These are phyloP conservation scores for Motacilla tschutschensis DNA, from an alignment of 2,113 vertebrate species.

Conservation along the genomic window DNA sequence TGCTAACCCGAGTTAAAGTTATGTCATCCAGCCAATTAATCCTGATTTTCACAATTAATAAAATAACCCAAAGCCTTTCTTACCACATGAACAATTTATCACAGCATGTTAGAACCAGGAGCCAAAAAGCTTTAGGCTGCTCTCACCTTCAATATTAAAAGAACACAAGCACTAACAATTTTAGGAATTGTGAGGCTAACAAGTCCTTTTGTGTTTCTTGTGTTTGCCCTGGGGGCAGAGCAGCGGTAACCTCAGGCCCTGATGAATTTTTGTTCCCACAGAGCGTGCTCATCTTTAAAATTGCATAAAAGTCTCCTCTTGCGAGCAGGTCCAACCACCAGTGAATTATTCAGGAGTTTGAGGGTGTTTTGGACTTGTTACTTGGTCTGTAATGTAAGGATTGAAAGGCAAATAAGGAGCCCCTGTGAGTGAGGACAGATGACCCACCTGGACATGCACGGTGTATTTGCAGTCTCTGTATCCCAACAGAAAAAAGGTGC, in stretches of 20 bases:
- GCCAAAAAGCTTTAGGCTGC: slow-evolving; percentile 5
- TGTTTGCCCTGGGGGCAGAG: background rate
- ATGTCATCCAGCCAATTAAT: background rate
- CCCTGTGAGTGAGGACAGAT: background rate
- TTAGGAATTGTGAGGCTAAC: background rate
- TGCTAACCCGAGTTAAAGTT: background rate
- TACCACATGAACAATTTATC: background rate
- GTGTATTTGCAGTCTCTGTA: background rate
- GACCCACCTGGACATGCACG: rapidly evolving
- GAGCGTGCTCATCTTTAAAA: background rate
- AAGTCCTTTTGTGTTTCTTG: background rate
- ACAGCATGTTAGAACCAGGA: background rate
- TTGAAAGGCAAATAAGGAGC: background rate
- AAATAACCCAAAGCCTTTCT: background rate
- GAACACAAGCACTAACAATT: background rate
- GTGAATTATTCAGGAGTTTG: background rate
- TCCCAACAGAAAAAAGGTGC: background rate
- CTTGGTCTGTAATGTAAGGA: background rate
- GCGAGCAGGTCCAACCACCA: background rate
- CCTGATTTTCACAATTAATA: slow-evolving; percentile 18
- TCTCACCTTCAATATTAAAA: background rate
- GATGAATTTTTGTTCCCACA: background rate
- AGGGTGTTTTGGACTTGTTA: background rate
- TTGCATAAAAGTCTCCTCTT: background rate
- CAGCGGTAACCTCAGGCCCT: background rate